A percentile compares a stretch with the other conserved stretches of the same genome.
These are phyloP conservation scores for Pollachius pollachius DNA, from an alignment of 2,113 vertebrate genomes.

Conservation along the genomic window DNA sequence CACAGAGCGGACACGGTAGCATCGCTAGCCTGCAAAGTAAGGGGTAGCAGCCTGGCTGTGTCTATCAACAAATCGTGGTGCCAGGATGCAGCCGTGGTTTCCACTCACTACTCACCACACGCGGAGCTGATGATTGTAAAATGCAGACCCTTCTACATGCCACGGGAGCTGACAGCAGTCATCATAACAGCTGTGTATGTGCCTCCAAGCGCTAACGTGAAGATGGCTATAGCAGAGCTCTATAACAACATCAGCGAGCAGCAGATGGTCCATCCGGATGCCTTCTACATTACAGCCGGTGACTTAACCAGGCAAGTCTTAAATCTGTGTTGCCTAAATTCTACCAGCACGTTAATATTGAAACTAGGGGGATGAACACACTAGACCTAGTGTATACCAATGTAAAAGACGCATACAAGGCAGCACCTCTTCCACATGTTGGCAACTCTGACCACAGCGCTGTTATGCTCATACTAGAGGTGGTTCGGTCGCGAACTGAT, in stretches of 20 bases:
- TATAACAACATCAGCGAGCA: constrained; percentile 3
- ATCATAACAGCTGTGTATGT: neutral
- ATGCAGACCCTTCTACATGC: constrained; percentile 3
- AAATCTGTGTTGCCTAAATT: constrained; percentile 6
- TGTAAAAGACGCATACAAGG: too few relatives aligned
- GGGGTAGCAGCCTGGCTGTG: neutral
- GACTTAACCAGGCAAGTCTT: neutral
- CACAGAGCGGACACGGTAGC: neutral
- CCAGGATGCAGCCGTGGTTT: neutral
- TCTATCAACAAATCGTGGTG: neutral
- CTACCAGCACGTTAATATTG: constrained; percentile 3
- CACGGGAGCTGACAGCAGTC: constrained; percentile 6
- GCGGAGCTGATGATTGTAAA: neutral
- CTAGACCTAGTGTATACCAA: constrained; percentile 4
- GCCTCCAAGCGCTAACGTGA: neutral
- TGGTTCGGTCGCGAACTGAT: too few relatives aligned
- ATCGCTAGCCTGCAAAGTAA: neutral
- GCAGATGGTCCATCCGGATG: neutral
- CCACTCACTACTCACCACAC: neutral
- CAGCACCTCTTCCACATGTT: neutral
- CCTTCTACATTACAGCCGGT: neutral
- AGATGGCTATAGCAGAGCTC: neutral
- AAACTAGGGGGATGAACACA: constrained; percentile 8
- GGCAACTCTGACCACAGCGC: constrained; percentile 1
- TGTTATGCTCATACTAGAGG: neutral